Evolutionary conservation across 2,113 vertebrate species (phyloP), one percentile per base, ranked within the genome.

Genomic region (Pelecanoides urinatrix): DNA sequence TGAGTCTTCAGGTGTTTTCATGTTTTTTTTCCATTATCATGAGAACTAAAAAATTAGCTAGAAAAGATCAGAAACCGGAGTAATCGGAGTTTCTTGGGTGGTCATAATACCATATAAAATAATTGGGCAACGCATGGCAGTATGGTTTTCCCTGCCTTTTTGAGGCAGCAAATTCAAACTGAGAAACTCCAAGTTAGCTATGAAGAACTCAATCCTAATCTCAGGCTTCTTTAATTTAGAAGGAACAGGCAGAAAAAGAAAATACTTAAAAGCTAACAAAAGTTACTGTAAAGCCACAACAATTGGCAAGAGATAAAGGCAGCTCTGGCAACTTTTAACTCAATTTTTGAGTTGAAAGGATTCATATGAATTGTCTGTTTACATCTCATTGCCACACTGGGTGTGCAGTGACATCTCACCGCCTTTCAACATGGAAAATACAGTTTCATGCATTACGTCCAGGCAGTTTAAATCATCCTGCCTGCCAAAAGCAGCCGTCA

Each of bases 361-460:
- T 44, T 90, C 11, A 6, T 32, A 22, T 42, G 50, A 93, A 62
- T 83, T 63, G 72, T 75, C 44, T 83, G 72, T 90, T 80, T 86
- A 61, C 72, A 63, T 61, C 56, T 86, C 61, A 32, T 68, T 78
- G 85, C 59, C 45, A 49, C 50, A 17, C 56, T 34, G 72, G 76
- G 59, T 29, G 47, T 86, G 92, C 47, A 71, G 30, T 84, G 79
- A 78, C 2, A 0, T 90, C 90, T 91, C 44, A 36, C 58, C 3
- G 1, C 17, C 18, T 92, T 95, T 88, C 83, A 78, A 49, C 90
- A 86, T 73, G 81, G 90, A 96, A 96, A 95, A 95, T 78, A 68
- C 1, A 68, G 66, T 94, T 77, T 90, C 66, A 89, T 81, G 68
- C 11, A 2, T 61, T 61, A 45, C 9, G 2, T 87, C 66, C 70